Base-by-base conservation (phyloP, 2,797 vertebrate species). In the Staurois parvus region DNA sequence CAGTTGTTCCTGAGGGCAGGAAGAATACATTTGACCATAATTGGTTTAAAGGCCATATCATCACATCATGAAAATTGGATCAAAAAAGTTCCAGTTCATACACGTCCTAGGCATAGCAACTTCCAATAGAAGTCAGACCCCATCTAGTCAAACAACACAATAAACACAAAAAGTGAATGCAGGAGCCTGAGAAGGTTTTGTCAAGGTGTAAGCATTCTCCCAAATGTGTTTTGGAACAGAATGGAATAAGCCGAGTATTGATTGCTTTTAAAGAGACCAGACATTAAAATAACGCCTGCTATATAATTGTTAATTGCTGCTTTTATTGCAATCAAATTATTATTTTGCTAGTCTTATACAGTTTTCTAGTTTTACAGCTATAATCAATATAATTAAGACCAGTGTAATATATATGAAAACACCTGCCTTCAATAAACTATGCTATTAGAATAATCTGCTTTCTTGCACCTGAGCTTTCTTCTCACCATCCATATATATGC, bases 361-460 rank as follows among this genome's bases (percentile, higher is more conserved):
- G 28, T 75, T 48, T 75, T 52, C 72, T 75, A 56, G 26, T 52
- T 56, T 75, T 75, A 52, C 45, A 30, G 29, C n/a, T 56, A 52
- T 75, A 52, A 75, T 75, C 73, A 75, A 75, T 52, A 30, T 75
- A 75, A 75, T 75, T 52, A 75, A 32, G 26, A 29, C 28, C 45
- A 29, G 73, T 32, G 19, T 19, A 56, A 75, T 52, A 75, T 52
- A 75, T 75, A 52, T 75, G 26, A 75, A 75, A 75, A 75, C 73
- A 75, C 73, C 73, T 75, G 73, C 73, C 28, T 75, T 56, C 45
- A 52, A 75, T 75, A 75, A 75, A 52, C 28, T n/a, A 52, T 75
- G 73, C 45, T 75, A 75, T 75, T 52, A 75, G 45, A 75, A 75
- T 52, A 75, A 45, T 74, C 7, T 24, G 26, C 15, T 52, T 52